Evolutionary conservation across 2,888 invertebrate genomes (phyloP), one percentile per base, ranked within the genome.

Genomic region (Ectropis crepuscularia): DNA sequence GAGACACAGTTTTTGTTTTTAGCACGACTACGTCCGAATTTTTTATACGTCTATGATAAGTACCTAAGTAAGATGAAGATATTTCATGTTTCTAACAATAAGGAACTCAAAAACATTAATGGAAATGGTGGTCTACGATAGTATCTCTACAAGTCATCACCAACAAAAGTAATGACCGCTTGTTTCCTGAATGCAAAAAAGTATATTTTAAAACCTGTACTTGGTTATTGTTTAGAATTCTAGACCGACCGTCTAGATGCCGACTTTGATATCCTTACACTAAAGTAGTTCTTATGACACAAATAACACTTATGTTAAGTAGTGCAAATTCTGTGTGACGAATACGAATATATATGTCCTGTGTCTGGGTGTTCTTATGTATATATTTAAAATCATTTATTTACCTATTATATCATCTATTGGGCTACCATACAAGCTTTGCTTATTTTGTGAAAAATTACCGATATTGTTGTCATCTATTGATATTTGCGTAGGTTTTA

Each of bases 151-250:
- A 48, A 61, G 16, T 28, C 37, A 36, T 41, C 53, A 53, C 59
- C 59, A 53, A 53, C 53, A 47, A 48, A 60, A 53, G 12, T 60
- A 60, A 60, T 37, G 47, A 6, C 37, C 12, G 43, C 37, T 42
- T 12, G 50, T 48, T 43, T 41, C 10, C 16, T 42, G 53, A 60
- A 60, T 60, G 47, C 47, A 42, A 39, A 53, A 53, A 47, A 28
- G 11, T 16, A 16, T 38, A 51, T 51, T 51, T 51, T 0, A 42
- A 28, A 42, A 28, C 39, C 39, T 6, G 41, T 16, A 28, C n/a
- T 9, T 1, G 0, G 10, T 38, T 50, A n/a, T 5, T 39, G 39
- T 28, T 53, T 42, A 47, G 39, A 12, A 47, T 55, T 47, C 45
- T 46, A 54, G 54, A 12, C 45, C 28, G 12, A 9, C 54, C 45